These are phyloP conservation scores for Trididemnum nubilum DNA, from an alignment of 23 tunicate genomes.

Conservation along the genomic window DNA sequence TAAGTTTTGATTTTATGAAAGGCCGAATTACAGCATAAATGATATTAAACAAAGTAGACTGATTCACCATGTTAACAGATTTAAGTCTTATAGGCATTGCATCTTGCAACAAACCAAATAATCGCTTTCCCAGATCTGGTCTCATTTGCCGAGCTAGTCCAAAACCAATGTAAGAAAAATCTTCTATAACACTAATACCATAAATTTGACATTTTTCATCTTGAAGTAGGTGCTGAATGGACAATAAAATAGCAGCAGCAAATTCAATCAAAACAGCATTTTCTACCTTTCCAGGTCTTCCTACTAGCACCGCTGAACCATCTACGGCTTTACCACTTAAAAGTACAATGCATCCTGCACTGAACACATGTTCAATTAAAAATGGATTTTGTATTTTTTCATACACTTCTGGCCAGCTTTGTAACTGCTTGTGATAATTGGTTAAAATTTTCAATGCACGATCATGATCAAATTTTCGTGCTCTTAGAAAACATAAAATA, in stretches of 20 bases:
- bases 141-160: conserved; percentile 66
- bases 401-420: conserved; percentile 53
- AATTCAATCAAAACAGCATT: conserved; percentile 42
- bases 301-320: conserved; percentile 62
- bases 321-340: conserved; percentile 53
- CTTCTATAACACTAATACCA: conserved; percentile 81
- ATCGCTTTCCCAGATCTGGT: conserved; percentile 61
- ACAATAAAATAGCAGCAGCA: conserved; percentile 36
- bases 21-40: conserved; percentile 73
- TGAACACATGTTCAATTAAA: conserved; percentile 32
- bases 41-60: conserved; percentile 61
- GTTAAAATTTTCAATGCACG: conserved; percentile 55
- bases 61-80: conserved; percentile 65
- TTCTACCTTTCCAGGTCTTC: conserved; percentile 59
- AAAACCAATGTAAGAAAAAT: conserved; percentile 41
- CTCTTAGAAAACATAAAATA: conserved; percentile 68
- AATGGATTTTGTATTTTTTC: conserved; percentile 66
- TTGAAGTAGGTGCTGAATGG: conserved; percentile 50
- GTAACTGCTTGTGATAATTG: conserved; percentile 54
- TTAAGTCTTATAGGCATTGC: conserved; percentile 77
- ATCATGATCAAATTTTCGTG: conserved; percentile 71
- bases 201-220: conserved; percentile 68
- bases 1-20: conserved; percentile 73
- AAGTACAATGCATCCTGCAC: conserved; percentile 36
- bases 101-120: conserved; percentile 62